Percentiles rank a stretch among this genome's conserved stretches.
These are phyloP conservation scores for Corvus hawaiiensis DNA, from an alignment of 2,113 vertebrate species.

Conservation along the genomic window DNA sequence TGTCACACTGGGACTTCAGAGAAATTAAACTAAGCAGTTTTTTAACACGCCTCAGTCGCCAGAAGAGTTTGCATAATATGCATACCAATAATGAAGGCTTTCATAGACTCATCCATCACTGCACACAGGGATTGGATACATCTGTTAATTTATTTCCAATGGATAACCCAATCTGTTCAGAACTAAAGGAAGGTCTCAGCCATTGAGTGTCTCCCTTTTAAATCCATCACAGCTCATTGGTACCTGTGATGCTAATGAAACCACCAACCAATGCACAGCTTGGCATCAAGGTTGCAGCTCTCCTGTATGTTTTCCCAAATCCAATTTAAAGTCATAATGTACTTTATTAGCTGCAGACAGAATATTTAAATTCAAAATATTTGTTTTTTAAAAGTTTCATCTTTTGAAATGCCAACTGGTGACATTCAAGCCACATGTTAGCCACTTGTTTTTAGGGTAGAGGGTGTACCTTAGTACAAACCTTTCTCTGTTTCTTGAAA, in stretches of 20 bases:
- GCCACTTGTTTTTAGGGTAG: conserved; percentile 65
- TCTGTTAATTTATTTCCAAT: not conserved
- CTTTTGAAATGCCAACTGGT: conserved; percentile 66
- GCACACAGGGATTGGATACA: not conserved
- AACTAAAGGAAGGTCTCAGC: not conserved
- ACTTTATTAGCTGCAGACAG: conserved; percentile 74
- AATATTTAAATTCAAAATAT: conserved; percentile 74
- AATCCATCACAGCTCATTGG: not conserved
- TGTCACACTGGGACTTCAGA: not conserved
- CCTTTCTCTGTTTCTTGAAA: conserved; percentile 79
- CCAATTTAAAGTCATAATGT: conserved; percentile 55
- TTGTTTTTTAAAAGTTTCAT: conserved; percentile 51
- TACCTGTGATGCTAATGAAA: not conserved
- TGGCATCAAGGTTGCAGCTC: conserved; percentile 31
- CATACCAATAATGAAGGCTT: conserved; percentile 17
- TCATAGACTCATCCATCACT: conserved; percentile 27
- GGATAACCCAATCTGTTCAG: not conserved
- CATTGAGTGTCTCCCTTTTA: not conserved
- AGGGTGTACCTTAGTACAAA: conserved; percentile 71
- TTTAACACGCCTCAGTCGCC: not conserved
- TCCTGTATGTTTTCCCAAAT: conserved; percentile 65
- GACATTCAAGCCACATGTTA: conserved; percentile 73
- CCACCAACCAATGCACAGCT: conserved; percentile 29
- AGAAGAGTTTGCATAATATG: conserved; percentile 19
- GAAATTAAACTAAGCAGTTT: conserved; percentile 14